phyloP scores from a whole-genome alignment of 2,888 invertebrate genomes.

The Steromphala cineraria region DNA sequence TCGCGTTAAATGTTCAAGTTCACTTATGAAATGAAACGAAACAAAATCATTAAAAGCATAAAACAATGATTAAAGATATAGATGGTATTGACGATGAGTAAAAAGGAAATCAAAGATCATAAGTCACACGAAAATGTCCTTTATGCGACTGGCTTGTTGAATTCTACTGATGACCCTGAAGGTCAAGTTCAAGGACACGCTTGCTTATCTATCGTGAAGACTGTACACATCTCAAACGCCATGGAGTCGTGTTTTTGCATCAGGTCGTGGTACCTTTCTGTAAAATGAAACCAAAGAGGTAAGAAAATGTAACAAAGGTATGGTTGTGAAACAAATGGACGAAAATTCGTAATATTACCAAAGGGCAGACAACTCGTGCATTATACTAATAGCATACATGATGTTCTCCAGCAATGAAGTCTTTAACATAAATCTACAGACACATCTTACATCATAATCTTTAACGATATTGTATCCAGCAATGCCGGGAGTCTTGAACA shows the following conservation, averaged over 20 bases:
- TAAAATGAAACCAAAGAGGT: neutral
- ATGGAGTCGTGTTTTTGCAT: conserved; percentile 29
- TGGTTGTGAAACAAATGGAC: neutral
- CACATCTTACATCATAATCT: too few species aligned
- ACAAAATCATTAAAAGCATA: too few species aligned
- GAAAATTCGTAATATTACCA: too few species aligned
- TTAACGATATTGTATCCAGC: too few species aligned
- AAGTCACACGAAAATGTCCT: neutral
- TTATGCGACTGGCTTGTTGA: neutral
- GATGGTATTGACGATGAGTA: neutral
- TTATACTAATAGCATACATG: too few species aligned
- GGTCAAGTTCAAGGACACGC: conserved; percentile 32
- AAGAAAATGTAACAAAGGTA: neutral
- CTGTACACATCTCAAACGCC: conserved; percentile 32
- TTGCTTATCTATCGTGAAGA: conserved; percentile 40
- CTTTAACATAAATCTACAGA: too few species aligned
- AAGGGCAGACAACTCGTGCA: too few species aligned
- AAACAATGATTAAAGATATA: neutral
- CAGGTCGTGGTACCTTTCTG: conserved; percentile 33
- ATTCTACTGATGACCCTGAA: too few species aligned
- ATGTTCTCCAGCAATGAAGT: too few species aligned
- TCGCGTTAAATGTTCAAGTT: neutral
- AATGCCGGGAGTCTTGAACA: too few species aligned
- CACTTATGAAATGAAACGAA: neutral
- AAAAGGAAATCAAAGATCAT: neutral